Evolutionary conservation across 2,797 vertebrate species (phyloP), one percentile per base, ranked within the genome.

Genomic region (Xiphorhynchus erythropygius): DNA sequence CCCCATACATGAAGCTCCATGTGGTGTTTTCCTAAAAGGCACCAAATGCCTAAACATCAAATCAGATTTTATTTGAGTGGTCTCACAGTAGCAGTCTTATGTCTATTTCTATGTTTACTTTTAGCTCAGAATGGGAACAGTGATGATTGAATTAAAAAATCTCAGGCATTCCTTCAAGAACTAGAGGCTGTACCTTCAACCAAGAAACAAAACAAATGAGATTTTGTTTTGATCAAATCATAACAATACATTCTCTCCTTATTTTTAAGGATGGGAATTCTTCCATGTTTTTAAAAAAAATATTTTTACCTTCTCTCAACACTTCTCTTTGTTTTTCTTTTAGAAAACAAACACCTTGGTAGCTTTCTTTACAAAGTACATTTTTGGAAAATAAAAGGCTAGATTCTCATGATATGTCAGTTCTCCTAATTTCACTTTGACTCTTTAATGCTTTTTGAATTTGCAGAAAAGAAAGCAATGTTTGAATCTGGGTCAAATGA

Each of bases 401-500:
- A 67, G 47, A 47, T 2, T 78, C 4, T 41, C 35, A 30, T 33
- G 35, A 37, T 53, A 42, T 35, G 15, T 21, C 35, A 23, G 3
- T 81, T 84, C 37, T 82, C 35, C 33, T 76, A 67, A 63, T 82
- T 85, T 67, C 23, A 19, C 12, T 75, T 50, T 30, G 27, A 50
- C 10, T 89, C 18, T 68, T 64, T 62, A 69, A 75, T 68, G 46
- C 24, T 64, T 89, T 49, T 65, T 46, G 23, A 70, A 84, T 65
- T 76, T 73, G 5, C 28, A 69, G 75, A 56, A 77, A 37, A 90
- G 28, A 59, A 79, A 81, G 25, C 7, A 35, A 21, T 12, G 17
- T 77, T 78, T 93, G 62, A 88, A 71, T 67, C 11, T 62, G 23
- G 90, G 55, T 89, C 78, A 89, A 82, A 92, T 79, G n/a, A 84